phyloP scores from a whole-genome alignment of 2,888 invertebrate genomes.

The Pocota personata region DNA sequence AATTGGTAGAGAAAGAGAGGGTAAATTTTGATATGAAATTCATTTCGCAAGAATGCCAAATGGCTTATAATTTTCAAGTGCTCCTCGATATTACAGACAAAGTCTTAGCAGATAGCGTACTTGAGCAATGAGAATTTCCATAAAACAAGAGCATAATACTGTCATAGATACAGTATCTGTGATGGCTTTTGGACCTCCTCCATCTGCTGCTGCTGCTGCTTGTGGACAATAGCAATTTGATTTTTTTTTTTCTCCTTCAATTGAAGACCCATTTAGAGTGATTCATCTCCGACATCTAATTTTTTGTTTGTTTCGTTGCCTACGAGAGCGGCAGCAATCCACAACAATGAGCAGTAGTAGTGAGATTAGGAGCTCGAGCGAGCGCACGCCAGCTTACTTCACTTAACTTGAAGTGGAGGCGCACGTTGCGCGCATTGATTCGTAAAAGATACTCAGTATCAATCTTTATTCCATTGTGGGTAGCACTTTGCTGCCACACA shows the following conservation, averaged over 20 bases:
- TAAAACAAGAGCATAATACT: conserved; percentile 62
- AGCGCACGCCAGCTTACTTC: conserved; percentile 47
- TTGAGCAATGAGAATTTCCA: conserved; percentile 71
- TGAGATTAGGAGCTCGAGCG: conserved; percentile 48
- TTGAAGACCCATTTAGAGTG: conserved; percentile 72
- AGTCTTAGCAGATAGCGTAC: conserved; percentile 11
- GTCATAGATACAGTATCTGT: conserved; percentile 59
- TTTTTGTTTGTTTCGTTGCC: conserved; percentile 16
- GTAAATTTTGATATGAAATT: conserved; percentile 7
- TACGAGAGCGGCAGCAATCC: conserved; percentile 18
- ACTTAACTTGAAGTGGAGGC: conserved; percentile 64
- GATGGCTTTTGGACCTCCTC: conserved; percentile 56
- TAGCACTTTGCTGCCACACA: conserved; percentile 64
- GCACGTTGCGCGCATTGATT: conserved; percentile 71
- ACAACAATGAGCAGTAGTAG: conserved; percentile 40
- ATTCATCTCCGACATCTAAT: conserved; percentile 66
- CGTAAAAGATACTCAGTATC: conserved; percentile 68
- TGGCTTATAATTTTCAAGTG: conserved; percentile 59
- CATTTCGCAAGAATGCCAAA: conserved; percentile 63
- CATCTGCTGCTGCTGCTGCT: conserved; percentile 27
- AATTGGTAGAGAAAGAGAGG: neutral
- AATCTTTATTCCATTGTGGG: conserved; percentile 67
- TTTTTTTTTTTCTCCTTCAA: conserved; percentile 48
- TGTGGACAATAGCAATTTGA: conserved; percentile 64
- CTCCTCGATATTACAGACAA: conserved; percentile 20